A percentile compares a stretch with the other conserved stretches of the same genome.
These are phyloP conservation scores for Eugnorisma glareosa DNA, from an alignment of 2,888 invertebrate species.

Conservation along the genomic window DNA sequence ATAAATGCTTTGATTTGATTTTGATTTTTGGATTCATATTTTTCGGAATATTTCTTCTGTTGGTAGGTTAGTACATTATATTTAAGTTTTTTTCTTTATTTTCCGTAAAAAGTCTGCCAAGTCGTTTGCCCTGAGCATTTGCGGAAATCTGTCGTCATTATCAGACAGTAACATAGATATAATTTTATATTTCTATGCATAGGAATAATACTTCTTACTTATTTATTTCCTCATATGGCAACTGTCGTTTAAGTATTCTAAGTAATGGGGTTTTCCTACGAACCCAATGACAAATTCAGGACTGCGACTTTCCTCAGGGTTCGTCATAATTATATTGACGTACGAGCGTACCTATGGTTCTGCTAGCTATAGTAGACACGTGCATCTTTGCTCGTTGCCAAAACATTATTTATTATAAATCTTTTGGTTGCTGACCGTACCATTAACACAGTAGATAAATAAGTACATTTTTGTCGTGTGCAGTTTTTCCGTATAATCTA, in stretches of 20 bases:
- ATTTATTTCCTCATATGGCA: conserved; percentile 1
- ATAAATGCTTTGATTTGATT: too few relatives aligned
- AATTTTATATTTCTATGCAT: too few relatives aligned
- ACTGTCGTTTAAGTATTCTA: neutral
- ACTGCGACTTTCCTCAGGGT: conserved; percentile 11
- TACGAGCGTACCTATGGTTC: neutral
- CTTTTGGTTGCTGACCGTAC: too few relatives aligned
- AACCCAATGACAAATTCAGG: conserved; percentile 20
- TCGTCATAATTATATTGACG: conserved; percentile 28
- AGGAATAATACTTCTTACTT: neutral
- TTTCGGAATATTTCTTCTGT: neutral
- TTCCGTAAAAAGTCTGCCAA: neutral
- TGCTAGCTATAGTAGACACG: neutral
- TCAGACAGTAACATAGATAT: too few relatives aligned
- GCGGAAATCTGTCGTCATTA: neutral
- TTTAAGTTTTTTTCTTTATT: neutral
- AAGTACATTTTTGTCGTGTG: neutral
- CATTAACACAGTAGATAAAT: neutral
- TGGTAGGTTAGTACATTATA: neutral
- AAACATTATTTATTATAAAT: neutral
- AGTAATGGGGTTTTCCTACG: conserved; percentile 15
- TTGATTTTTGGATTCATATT: neutral
- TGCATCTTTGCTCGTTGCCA: conserved; percentile 1
- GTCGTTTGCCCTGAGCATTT: neutral
- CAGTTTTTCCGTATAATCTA: neutral